Evolutionary conservation across 2,113 vertebrate species (phyloP).

Genomic region (Acrocephalus arundinaceus): DNA sequence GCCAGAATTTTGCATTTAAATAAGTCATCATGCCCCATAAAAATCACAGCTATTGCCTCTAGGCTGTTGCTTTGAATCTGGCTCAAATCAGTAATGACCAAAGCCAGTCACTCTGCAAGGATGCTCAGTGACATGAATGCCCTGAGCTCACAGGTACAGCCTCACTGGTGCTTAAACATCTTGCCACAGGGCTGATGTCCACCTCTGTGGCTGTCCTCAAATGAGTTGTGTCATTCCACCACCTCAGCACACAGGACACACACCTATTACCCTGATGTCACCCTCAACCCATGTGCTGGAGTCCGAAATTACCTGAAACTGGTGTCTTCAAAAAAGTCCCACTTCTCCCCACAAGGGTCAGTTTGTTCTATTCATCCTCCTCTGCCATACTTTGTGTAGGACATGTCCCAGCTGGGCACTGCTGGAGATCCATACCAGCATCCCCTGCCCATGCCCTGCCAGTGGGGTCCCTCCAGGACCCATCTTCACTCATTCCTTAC

Average conservation of each 20-base stretch:
- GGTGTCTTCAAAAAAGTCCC: background rate
- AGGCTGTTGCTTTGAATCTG: background rate
- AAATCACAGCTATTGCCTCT: background rate
- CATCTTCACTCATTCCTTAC: background rate
- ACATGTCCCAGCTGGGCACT: background rate
- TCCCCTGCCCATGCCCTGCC: background rate
- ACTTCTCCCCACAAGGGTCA: background rate
- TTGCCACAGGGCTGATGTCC: background rate
- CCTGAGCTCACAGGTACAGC: background rate
- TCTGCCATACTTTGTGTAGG: fast-evolving
- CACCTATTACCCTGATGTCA: background rate
- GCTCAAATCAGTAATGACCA: background rate
- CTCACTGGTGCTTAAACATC: fast-evolving
- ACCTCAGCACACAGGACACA: background rate
- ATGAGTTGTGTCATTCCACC: fast-evolving
- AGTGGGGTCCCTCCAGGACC: background rate
- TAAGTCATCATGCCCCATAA: background rate
- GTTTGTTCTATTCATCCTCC: background rate
- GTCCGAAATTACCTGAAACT: background rate
- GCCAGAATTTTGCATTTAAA: constrained; percentile 2
- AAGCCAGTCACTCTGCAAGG: background rate
- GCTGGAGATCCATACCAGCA: fast-evolving
- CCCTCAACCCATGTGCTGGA: fast-evolving
- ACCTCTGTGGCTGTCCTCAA: background rate
- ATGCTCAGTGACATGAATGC: fast-evolving